Base-by-base conservation (phyloP, 2,888 invertebrate species). In the Pinctada fucata region DNA sequence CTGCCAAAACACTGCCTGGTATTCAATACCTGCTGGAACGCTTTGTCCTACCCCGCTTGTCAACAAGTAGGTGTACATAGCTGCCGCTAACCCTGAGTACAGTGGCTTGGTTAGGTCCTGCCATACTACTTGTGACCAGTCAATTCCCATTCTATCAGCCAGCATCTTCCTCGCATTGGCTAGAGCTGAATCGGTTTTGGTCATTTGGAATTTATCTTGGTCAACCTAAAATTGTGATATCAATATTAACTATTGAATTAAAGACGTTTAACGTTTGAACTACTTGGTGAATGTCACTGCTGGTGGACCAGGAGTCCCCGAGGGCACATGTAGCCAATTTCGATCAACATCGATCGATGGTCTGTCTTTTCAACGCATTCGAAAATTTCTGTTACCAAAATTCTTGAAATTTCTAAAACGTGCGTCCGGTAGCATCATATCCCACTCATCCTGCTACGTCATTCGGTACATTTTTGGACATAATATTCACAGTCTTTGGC, bases 61-160 rank as follows among this genome's bases (percentile, higher is more conserved):
- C 49, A 68, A 68, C 0, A 82, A 66, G 3, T 75, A 70, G 3
- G 83, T 79, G 69, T 79, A 84, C 63, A 88, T 77, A 13, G 87
- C 74, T 3, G 89, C 88, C 1, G 86, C 89, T 13, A 90, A 83
- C 6, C 87, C 90, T 13, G 88, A 89, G 74, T 87, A 84, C 16
- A 89, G 78, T 6, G 90, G 90, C 68, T 85, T 86, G 48, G 82
- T 81, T 3, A 89, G 81, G 67, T 90, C 89, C 10, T 70, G 58
- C 88, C 89, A 90, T 13, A 75, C 81, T 5, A 87, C 82, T 4
- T 75, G 80, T 5, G 83, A 75, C 88, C 89, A 90, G 79, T 87
- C 87, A 64, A 89, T 85, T 16, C 79, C 76, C 31, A 90, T 81
- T 0, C 65, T 74, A 1, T 69, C 78, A 64, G 79, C 82, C n/a